phyloP scores from a whole-genome alignment of 2,888 invertebrate genomes.

The Ramazzottius varieornatus region DNA sequence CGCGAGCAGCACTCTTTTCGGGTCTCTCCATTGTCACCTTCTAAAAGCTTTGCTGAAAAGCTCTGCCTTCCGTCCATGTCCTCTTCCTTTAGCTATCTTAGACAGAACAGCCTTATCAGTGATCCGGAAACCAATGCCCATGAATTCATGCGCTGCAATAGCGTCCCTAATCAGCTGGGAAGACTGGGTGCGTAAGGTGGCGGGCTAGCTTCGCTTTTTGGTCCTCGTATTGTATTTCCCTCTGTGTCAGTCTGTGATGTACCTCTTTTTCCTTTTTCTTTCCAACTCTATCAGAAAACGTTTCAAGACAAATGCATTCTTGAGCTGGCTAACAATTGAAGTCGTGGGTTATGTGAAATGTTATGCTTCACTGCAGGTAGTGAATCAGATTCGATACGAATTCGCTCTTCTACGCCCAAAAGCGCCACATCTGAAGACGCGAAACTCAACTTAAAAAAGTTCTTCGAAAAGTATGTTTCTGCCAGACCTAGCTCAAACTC shows the following conservation, averaged over 20 bases:
- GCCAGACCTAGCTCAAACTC: too few species aligned
- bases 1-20: neutral
- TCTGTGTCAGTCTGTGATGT: neutral
- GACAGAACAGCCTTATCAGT: neutral
- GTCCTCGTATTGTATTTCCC: conserved; percentile 5
- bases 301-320: too few species aligned
- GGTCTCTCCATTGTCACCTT: neutral
- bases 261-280: neutral
- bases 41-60: neutral
- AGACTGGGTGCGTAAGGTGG: conserved; percentile 36
- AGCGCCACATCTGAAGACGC: neutral
- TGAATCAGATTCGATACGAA: neutral
- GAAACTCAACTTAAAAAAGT: conserved; percentile 11
- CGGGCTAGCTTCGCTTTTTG: conserved; percentile 9
- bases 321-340: neutral
- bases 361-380: neutral
- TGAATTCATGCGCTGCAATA: conserved; percentile 37
- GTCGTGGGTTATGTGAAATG: neutral
- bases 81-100: neutral
- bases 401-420: neutral
- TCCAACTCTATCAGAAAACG: too few species aligned
- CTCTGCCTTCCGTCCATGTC: neutral
- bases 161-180: conserved; percentile 43
- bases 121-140: neutral
- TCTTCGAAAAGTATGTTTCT: conserved; percentile 12